Conservation (phyloP, 2,797 vertebrate species). For the Mormyrus hasselquistii region DNA sequence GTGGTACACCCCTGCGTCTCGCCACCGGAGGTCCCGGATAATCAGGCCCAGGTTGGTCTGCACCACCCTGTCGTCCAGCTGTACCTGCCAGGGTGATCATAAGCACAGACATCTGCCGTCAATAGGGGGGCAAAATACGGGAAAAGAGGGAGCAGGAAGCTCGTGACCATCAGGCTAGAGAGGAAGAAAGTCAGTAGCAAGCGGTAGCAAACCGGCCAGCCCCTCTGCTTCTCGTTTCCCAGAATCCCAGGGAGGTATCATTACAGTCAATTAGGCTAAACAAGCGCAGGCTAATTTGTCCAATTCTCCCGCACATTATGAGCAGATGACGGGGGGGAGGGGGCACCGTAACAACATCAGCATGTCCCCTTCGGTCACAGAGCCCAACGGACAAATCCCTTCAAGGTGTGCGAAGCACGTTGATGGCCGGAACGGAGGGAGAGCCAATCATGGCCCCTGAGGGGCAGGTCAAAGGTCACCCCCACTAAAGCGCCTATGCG, state of each 20-base stretch:
- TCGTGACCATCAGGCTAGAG: neutral
- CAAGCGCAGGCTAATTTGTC: slow-evolving; percentile 21
- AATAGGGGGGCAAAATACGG: neutral
- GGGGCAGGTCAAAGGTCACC: slow-evolving; percentile 37
- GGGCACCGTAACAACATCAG: neutral
- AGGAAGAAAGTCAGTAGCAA: neutral
- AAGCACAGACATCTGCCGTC: neutral
- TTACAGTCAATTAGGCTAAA: slow-evolving; percentile 35
- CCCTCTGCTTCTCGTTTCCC: neutral
- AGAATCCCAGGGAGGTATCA: slow-evolving; percentile 31
- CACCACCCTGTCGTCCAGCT: slow-evolving; percentile 77
- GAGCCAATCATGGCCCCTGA: slow-evolving; percentile 22
- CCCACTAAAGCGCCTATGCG: neutral
- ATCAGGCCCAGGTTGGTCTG: slow-evolving; percentile 81
- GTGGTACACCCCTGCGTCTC: slow-evolving; percentile 75
- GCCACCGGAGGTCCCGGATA: slow-evolving; percentile 77
- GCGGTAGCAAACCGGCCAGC: neutral
- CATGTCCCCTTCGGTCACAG: neutral
- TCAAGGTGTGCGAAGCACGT: slow-evolving; percentile 34
- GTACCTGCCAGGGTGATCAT: slow-evolving; percentile 59
- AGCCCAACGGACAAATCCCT: neutral
- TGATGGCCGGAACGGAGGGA: slow-evolving; percentile 50
- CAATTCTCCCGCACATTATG: neutral
- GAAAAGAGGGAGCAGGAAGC: neutral
- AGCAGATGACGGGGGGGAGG: neutral